Percentiles rank a stretch among this genome's conserved stretches.
These are phyloP conservation scores for Anthopleura xanthogrammica DNA, from an alignment of 92 coral and sea anemone species.

Conservation along the genomic window DNA sequence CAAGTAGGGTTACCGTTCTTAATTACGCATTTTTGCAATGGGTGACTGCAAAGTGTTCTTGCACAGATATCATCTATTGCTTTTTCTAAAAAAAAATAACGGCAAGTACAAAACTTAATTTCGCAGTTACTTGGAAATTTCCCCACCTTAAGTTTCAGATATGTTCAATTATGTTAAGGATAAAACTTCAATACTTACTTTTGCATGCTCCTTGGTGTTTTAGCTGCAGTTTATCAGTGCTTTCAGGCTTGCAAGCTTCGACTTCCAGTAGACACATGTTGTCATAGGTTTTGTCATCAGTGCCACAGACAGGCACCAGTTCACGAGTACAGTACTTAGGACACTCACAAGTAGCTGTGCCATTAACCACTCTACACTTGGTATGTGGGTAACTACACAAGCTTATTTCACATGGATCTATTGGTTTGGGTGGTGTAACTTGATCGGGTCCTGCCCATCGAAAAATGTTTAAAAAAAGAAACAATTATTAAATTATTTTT, in stretches of 20 bases:
- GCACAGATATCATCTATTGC: conserved; percentile 32
- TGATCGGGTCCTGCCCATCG: background rate
- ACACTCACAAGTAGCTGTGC: conserved; percentile 52
- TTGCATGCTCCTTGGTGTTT: conserved; percentile 46
- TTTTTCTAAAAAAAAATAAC: no score
- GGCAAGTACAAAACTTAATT: no score
- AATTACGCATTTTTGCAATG: conserved; percentile 47
- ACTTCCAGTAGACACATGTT: conserved; percentile 69
- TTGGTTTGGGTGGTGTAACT: background rate
- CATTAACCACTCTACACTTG: conserved; percentile 25
- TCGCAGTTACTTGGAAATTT: background rate
- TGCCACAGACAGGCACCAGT: conserved; percentile 72
- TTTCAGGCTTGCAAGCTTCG: conserved; percentile 67
- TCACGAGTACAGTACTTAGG: conserved; percentile 46
- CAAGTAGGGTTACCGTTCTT: conserved; percentile 38
- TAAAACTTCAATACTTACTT: background rate
- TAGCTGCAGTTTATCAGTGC: conserved; percentile 15
- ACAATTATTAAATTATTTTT: no score
- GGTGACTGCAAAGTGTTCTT: conserved; percentile 53
- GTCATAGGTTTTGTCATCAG: conserved; percentile 79
- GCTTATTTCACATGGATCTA: conserved; percentile 37
- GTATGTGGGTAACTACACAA: conserved; percentile 49
- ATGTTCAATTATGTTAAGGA: no score
- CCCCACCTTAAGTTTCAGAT: no score
- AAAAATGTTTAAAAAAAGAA: background rate